These are phyloP conservation scores for Gavialis gangeticus DNA, from an alignment of 2,113 vertebrate species.

Conservation along the genomic window DNA sequence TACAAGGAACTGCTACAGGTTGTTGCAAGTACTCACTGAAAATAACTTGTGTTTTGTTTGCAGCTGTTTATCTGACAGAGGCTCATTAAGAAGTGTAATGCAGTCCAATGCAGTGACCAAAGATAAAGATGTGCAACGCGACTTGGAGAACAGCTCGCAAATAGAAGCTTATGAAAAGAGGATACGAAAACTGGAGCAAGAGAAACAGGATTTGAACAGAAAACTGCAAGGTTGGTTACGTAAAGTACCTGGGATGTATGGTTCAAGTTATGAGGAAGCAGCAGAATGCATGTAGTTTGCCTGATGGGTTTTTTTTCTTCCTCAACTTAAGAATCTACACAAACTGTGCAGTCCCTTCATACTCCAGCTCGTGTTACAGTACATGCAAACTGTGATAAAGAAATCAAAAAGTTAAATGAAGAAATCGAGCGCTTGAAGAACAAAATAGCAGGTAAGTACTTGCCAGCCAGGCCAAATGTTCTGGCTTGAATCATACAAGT, in stretches of 20 bases:
- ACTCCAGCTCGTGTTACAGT: slow-evolving; percentile 81
- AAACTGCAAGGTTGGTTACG: slow-evolving; percentile 89
- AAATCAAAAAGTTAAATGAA: slow-evolving; percentile 95
- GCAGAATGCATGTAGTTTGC: neutral
- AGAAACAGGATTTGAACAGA: slow-evolving; percentile 93
- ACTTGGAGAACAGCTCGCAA: slow-evolving; percentile 83
- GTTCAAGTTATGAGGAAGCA: neutral
- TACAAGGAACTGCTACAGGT: neutral
- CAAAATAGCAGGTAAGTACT: slow-evolving; percentile 89
- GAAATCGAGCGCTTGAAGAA: slow-evolving; percentile 95
- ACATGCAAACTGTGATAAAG: slow-evolving; percentile 87
- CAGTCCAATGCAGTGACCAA: slow-evolving; percentile 72
- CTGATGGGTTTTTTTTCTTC: neutral
- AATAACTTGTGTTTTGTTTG: neutral
- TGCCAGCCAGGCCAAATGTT: neutral
- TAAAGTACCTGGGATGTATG: neutral
- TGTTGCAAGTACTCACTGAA: slow-evolving; percentile 34
- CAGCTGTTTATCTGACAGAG: slow-evolving; percentile 91
- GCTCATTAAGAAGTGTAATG: slow-evolving; percentile 76
- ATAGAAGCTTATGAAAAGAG: slow-evolving; percentile 91
- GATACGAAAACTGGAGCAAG: slow-evolving; percentile 92
- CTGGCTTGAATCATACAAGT: neutral
- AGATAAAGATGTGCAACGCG: slow-evolving; percentile 75
- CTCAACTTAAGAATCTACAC: slow-evolving; percentile 86
- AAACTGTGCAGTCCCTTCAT: slow-evolving; percentile 87